Evolutionary conservation across 2,888 invertebrate species (phyloP).

Genomic region (Hemicrepidius hirtus): DNA sequence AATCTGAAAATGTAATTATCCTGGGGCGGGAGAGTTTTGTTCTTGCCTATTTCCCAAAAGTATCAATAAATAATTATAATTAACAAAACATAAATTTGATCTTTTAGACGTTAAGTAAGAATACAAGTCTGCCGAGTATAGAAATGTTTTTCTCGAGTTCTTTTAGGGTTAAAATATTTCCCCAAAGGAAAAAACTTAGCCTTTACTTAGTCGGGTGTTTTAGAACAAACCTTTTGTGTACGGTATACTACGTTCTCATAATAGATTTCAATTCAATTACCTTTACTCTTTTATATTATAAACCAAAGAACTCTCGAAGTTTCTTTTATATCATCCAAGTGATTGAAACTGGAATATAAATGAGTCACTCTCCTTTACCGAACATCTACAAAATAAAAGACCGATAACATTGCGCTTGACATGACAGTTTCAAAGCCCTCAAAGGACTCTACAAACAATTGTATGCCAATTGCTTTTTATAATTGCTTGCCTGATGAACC

Average conservation of each 20-base stretch:
- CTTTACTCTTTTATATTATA: not conserved
- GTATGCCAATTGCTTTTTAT: slow-evolving; percentile 54
- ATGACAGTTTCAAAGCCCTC: slow-evolving; percentile 44
- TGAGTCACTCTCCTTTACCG: slow-evolving; percentile 36
- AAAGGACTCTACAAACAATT: slow-evolving; percentile 49
- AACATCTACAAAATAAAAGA: slow-evolving; percentile 42
- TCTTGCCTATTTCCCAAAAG: no score
- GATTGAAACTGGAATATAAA: slow-evolving; percentile 44
- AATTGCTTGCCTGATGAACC: slow-evolving; percentile 54
- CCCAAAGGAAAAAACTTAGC: no score
- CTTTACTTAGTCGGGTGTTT: no score
- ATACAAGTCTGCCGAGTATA: no score
- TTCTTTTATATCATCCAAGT: slow-evolving; percentile 36
- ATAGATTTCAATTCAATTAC: not conserved
- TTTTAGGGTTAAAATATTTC: no score
- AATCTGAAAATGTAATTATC: no score
- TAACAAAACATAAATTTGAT: no score
- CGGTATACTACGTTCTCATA: not conserved
- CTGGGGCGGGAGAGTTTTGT: no score
- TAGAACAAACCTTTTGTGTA: not conserved
- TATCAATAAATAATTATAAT: no score
- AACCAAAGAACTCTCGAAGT: slow-evolving; percentile 3
- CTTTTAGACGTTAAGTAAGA: no score
- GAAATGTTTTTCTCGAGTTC: no score
- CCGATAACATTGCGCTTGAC: slow-evolving; percentile 40